These are phyloP conservation scores for Chrysolina haemoptera DNA, from an alignment of 2,888 invertebrate species.

Conservation along the genomic window DNA sequence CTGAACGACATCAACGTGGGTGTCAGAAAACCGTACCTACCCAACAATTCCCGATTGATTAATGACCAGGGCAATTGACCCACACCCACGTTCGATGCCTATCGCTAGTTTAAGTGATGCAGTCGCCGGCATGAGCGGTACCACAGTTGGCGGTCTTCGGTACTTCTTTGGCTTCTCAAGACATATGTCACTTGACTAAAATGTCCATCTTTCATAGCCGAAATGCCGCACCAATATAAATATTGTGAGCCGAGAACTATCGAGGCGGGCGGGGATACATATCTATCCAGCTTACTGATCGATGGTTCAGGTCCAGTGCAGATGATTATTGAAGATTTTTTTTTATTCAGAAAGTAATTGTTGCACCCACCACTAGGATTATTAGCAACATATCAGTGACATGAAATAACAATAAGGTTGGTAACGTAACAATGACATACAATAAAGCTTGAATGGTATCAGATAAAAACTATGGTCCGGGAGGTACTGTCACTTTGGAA, in stretches of 20 bases:
- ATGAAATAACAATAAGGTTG: too few relatives aligned
- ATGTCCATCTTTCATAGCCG: slow-evolving; percentile 62
- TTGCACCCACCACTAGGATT: too few relatives aligned
- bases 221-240: slow-evolving; percentile 64
- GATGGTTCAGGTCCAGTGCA: slow-evolving; percentile 58
- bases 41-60: slow-evolving; percentile 38
- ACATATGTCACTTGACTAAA: slow-evolving; percentile 59
- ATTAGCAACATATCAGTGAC: too few relatives aligned
- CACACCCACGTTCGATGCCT: slow-evolving; percentile 45
- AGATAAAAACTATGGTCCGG: too few relatives aligned
- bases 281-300: slow-evolving; percentile 61
- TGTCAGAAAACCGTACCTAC: slow-evolving; percentile 34
- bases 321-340: slow-evolving; percentile 40
- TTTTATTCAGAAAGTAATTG: too few relatives aligned
- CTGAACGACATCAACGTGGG: slow-evolving; percentile 39
- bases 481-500: too few relatives aligned
- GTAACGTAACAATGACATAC: too few relatives aligned
- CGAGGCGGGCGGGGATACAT: slow-evolving; percentile 52
- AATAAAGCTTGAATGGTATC: too few relatives aligned
- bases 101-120: slow-evolving; percentile 49
- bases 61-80: slow-evolving; percentile 45
- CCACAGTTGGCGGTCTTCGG: slow-evolving; percentile 58
- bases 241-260: slow-evolving; percentile 61
- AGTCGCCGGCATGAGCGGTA: slow-evolving; percentile 44
- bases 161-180: slow-evolving; percentile 54